Evolutionary conservation across 2,797 vertebrate genomes (phyloP), one percentile per base, ranked within the genome.

Genomic region (Ctenochaetus hawaiiensis): DNA sequence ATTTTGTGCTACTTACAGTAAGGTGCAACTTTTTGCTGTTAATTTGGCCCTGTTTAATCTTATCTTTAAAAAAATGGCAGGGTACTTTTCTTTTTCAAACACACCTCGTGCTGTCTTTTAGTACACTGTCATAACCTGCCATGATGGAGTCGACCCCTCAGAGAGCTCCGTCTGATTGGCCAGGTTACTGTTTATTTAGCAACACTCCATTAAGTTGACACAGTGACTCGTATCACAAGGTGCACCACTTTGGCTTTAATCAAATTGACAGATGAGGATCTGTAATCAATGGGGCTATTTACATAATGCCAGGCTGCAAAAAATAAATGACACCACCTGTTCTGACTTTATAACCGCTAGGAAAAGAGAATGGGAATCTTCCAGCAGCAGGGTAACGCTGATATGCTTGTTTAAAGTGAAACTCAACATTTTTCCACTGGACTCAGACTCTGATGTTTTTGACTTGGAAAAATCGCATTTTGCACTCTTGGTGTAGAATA

Each of bases 131-230:
- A 60, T 59, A 48, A 61, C 53, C 72, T 37, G 48, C 67, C 11
- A 16, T 23, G 67, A 48, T 26, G 66, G 72, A 53, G 78, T 84
- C 82, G 67, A 59, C 4, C 16, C 73, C 72, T 54, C 44, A 17
- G 70, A 73, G 80, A 64, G 30, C 77, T 61, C 39, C 0, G 18
- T 64, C 47, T 54, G 76, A 88, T 86, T 77, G 80, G 81, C 65
- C 82, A 44, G 78, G 52, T 78, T 78, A 87, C 81, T 80, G 84
- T 87, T 92, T 90, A 84, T 88, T 89, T 79, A 88, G 82, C 81
- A 77, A 85, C 87, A 92, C 87, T 87, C 83, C 87, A 85, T 87
- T 91, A 89, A 87, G 82, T 81, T 77, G 89, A 91, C 84, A 79
- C 59, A 60, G 80, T 18, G 30, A 79, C 74, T 81, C 63, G 61